These are phyloP conservation scores for Gnathonemus longibarbis DNA, from an alignment of 2,113 vertebrate genomes.

Conservation along the genomic window DNA sequence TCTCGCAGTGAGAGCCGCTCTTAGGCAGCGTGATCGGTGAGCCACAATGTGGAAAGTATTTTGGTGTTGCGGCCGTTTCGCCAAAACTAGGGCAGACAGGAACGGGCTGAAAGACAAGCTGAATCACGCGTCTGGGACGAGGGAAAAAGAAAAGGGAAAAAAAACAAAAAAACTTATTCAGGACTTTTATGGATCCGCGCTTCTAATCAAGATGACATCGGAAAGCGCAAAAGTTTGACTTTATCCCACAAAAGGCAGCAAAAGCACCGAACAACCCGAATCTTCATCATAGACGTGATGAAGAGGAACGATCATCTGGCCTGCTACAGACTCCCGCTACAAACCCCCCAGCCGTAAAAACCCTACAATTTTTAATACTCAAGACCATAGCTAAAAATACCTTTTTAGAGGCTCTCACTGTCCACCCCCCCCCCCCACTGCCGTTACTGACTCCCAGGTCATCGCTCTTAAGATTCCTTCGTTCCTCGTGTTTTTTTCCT, in stretches of 20 bases:
- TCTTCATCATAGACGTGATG: neutral
- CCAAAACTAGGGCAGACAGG: neutral
- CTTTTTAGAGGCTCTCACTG: slow-evolving; percentile 7
- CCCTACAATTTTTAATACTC: neutral
- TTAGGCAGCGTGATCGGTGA: neutral
- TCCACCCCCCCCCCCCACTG: neutral
- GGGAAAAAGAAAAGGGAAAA: neutral
- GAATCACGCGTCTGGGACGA: neutral
- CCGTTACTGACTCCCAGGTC: slow-evolving; percentile 5
- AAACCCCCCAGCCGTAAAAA: neutral
- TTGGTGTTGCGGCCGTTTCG: neutral
- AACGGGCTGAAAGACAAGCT: neutral
- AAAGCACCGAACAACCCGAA: neutral
- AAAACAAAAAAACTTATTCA: neutral
- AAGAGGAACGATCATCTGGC: neutral
- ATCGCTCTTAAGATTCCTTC: slow-evolving; percentile 12
- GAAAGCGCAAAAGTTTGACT: neutral
- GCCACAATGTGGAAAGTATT: neutral
- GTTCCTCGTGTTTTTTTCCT: neutral
- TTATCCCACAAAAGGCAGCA: neutral
- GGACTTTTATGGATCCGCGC: neutral
- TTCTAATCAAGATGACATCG: neutral
- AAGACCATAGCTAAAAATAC: slow-evolving; percentile 14
- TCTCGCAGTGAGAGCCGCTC: neutral
- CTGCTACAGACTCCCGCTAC: neutral